Evolutionary conservation across 2,113 vertebrate species (phyloP).

Genomic region (Ceyx cyanopectus): DNA sequence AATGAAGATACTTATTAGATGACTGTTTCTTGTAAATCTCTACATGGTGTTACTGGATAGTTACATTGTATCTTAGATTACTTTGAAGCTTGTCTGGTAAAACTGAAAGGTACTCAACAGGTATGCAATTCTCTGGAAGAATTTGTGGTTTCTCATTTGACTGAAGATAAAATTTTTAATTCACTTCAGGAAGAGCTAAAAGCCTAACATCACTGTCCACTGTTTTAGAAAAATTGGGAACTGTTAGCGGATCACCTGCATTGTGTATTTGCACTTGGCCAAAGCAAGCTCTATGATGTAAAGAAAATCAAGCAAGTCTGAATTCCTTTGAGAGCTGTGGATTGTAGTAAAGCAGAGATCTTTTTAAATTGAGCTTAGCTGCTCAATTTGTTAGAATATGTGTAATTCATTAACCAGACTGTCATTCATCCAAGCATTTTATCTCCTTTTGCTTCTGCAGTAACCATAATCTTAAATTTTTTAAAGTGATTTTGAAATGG

Average conservation of each 20-base stretch:
- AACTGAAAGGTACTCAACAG: neutral
- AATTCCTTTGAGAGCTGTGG: neutral
- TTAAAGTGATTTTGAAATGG: neutral
- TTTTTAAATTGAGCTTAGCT: neutral
- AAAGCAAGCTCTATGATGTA: neutral
- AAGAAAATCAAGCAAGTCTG: neutral
- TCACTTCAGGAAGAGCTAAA: neutral
- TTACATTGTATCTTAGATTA: neutral
- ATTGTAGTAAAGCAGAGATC: neutral
- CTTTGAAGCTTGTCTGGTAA: neutral
- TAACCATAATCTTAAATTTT: neutral
- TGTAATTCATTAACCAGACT: neutral
- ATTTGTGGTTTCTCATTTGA: neutral
- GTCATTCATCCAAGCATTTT: neutral
- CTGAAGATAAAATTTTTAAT: neutral
- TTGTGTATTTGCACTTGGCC: neutral
- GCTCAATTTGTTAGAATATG: neutral
- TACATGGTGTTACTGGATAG: neutral
- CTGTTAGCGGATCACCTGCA: neutral
- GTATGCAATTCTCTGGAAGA: neutral
- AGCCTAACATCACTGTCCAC: neutral
- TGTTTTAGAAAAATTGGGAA: neutral
- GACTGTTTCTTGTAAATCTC: neutral
- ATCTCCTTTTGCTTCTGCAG: neutral
- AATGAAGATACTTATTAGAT: neutral